Base-by-base conservation (phyloP, 2,113 vertebrate genomes). In the Coptodon rendalli region DNA sequence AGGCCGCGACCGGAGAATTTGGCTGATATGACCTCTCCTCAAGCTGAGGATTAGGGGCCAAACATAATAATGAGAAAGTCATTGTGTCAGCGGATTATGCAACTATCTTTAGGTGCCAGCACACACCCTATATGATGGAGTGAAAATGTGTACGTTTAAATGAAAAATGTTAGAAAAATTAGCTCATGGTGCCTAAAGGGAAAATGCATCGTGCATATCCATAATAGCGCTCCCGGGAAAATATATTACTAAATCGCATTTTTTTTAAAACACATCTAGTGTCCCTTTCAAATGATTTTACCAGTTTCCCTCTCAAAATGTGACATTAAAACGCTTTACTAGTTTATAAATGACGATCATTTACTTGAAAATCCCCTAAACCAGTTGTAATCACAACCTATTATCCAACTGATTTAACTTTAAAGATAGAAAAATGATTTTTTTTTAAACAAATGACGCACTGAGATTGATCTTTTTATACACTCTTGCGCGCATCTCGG, bases 51-150 rank as follows among this genome's bases (percentile, higher is more conserved):
- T 94, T 95, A 93, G 87, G 73, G 89, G 66, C 76, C 90, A 87
- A 52, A 87, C 87, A 78, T 79, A 82, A 93, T 92, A 90, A 93
- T 89, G 81, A 80, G 83, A 52, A 93, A 92, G 92, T 93, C 91
- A 92, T 94, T 93, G 93, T 93, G 95, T 90, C 89, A 79, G 88
- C 79, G 91, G 93, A 93, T 95, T 95, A 94, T 89, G 92, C 93
- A 94, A 94, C 92, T 93, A 93, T 94, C 93, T 94, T 76, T 90
- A 89, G 78, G 89, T 56, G 61, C 84, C 91, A 92, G 91, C 73
- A n/a, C 76, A 81, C 76, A 50, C 81, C 78, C 73, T 66, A 87
- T 89, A 89, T 57, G 61, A 80, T 79, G 73, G 80, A 88, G 53
- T 10, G 61, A 27, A 81, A 91, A 76, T 76, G 43, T 50, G 43